These are phyloP conservation scores for Archilochus colubris DNA, from an alignment of 2,113 vertebrate species.

Conservation along the genomic window DNA sequence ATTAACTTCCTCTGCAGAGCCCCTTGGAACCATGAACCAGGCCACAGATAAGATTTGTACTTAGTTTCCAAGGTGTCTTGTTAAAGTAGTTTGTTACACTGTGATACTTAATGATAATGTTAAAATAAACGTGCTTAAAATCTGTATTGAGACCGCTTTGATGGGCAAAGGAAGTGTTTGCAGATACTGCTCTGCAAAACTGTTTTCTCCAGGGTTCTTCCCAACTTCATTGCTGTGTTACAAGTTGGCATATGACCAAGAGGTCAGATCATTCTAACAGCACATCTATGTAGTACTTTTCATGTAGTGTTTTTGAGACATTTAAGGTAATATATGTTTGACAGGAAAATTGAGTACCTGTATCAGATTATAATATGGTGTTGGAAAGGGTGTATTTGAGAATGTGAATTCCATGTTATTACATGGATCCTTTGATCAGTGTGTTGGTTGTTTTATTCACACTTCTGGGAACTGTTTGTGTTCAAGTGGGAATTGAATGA, in stretches of 20 bases:
- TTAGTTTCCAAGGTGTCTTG: background rate
- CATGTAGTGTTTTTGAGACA: background rate
- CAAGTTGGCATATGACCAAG: background rate
- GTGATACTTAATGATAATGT: background rate
- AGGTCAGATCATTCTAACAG: background rate
- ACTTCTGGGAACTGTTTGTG: background rate
- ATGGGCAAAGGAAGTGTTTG: background rate
- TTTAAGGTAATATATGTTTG: background rate
- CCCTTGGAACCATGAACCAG: background rate
- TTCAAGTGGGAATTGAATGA: background rate
- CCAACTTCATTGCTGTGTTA: background rate
- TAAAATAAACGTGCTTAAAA: background rate
- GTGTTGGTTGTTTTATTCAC: background rate
- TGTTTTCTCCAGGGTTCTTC: background rate
- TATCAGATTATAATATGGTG: background rate
- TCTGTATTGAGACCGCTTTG: background rate
- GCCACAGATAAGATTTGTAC: background rate
- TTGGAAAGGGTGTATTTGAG: background rate
- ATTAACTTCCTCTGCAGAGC: background rate
- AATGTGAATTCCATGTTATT: background rate
- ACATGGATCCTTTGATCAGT: conserved; percentile 2
- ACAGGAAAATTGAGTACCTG: background rate
- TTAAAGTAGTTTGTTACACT: background rate
- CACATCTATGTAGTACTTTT: background rate
- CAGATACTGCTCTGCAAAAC: background rate